Evolutionary conservation across 2,797 vertebrate genomes (phyloP), one percentile per base, ranked within the genome.

Genomic region (Hylomyscus alleni): DNA sequence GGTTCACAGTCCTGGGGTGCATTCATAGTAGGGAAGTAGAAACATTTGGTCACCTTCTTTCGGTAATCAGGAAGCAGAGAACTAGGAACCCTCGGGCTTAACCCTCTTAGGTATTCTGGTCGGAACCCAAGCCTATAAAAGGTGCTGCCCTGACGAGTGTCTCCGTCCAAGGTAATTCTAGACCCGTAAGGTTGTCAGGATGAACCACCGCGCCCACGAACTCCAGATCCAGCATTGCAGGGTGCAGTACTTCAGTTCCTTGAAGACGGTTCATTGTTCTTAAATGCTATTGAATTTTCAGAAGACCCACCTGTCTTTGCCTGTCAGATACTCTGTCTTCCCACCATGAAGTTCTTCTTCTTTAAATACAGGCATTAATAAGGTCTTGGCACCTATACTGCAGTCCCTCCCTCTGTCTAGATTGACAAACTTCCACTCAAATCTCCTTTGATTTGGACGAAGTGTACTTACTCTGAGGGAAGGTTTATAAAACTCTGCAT

Each of bases 21-120:
- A 24, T 19, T 34, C 83, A 67, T 3, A 8, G 11, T 22, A 34
- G 19, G 6, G 11, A 62, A 22, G 19, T 9, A 52, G 47, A 10
- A 56, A 24, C 34, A 17, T 2, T 54, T 87, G 65, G 47, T 37
- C 7, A 29, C 12, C 22, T 73, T 87, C 50, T 37, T 3, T 29
- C 14, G 1, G 3, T 17, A 17, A 37, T 40, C 50, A 31, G 37
- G n/a, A 56, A 31, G 15, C 85, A 73, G 67, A 73, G n/a, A 56
- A n/a, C 24, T 10, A 19, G 1, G 24, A 54, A 6, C 37, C 22
- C 24, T 20, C 2, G 0, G 19, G 34, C 8, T 19, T 37, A 6
- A 13, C 22, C 5, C 50, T 56, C 1, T 40, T 50, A 12, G 14
- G 5, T 24, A 72, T 37, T 26, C 22, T 3, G 44, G 44, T 50